Percentiles rank a stretch among this genome's conserved stretches.
These are phyloP conservation scores for Mythimna impura DNA, from an alignment of 2,888 invertebrate species.

Conservation along the genomic window DNA sequence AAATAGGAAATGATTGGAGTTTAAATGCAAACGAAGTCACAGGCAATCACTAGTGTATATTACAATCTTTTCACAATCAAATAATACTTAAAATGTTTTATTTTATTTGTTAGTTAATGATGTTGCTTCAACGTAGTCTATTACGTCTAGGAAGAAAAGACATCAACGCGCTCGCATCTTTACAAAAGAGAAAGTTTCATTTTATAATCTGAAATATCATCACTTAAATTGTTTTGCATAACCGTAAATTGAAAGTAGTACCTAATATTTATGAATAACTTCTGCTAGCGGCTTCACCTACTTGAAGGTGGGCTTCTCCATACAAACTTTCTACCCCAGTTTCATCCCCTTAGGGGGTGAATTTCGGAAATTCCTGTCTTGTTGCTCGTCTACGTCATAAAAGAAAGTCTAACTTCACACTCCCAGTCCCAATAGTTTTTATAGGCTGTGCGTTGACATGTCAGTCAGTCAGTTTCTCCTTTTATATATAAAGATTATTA, in stretches of 20 bases:
- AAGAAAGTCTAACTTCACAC: too few relatives aligned
- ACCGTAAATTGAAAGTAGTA: neutral
- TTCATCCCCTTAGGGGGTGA: too few relatives aligned
- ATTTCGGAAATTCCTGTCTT: too few relatives aligned
- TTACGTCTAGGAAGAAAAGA: conserved; percentile 65
- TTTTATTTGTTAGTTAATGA: conserved; percentile 24
- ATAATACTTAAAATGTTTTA: conserved; percentile 3
- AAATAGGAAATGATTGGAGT: neutral
- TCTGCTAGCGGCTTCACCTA: too few relatives aligned
- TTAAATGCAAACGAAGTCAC: neutral
- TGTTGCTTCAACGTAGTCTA: conserved; percentile 21
- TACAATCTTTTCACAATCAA: neutral
- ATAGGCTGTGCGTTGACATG: too few relatives aligned
- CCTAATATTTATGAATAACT: neutral
- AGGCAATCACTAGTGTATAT: neutral
- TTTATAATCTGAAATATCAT: conserved; percentile 11
- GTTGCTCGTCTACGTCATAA: too few relatives aligned
- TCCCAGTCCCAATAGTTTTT: too few relatives aligned
- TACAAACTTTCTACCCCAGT: too few relatives aligned
- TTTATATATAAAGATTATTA: neutral
- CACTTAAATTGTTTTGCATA: conserved; percentile 17
- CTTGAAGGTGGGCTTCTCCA: too few relatives aligned
- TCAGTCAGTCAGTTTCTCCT: too few relatives aligned
- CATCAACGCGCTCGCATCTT: conserved; percentile 67
- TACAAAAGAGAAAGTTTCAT: conserved; percentile 62